These are phyloP conservation scores for Microctenopoma steveboyesi DNA, from an alignment of 2,797 vertebrate species.

Conservation along the genomic window DNA sequence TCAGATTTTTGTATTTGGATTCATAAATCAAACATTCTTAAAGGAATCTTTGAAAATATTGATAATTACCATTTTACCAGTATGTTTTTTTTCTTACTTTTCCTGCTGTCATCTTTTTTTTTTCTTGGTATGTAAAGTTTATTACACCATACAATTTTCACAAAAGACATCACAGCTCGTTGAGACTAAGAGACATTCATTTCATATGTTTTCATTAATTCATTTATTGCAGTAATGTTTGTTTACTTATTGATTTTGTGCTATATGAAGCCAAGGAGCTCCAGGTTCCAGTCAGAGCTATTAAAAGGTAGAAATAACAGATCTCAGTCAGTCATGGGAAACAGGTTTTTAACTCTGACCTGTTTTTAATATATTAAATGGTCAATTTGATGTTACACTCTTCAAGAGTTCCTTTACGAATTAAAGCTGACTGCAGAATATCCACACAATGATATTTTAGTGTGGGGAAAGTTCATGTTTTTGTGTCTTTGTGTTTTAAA, in stretches of 20 bases:
- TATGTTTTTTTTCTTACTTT: not conserved
- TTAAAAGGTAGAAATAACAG: conserved; percentile 17
- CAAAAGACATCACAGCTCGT: not conserved
- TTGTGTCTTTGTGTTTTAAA: conserved; percentile 65
- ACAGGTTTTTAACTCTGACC: conserved; percentile 45
- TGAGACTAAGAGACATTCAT: conserved; percentile 10
- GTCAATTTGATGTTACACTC: conserved; percentile 39
- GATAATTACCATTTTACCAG: conserved; percentile 11
- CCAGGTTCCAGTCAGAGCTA: conserved; percentile 31
- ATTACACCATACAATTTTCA: not conserved
- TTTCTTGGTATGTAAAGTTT: not conserved
- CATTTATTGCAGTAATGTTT: conserved; percentile 11
- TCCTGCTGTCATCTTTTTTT: conserved; percentile 3
- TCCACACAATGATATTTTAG: conserved; percentile 11
- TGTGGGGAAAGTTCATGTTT: conserved; percentile 40
- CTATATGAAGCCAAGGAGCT: conserved; percentile 50
- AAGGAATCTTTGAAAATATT: conserved; percentile 10
- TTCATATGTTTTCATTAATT: conserved; percentile 20
- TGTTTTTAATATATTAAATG: conserved; percentile 42
- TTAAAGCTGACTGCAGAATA: conserved; percentile 34
- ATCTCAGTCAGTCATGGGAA: conserved; percentile 32
- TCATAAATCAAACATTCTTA: conserved; percentile 7
- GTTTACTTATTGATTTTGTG: conserved; percentile 26
- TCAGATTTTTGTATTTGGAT: conserved; percentile 9
- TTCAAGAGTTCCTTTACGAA: conserved; percentile 17